Conservation (phyloP, 2,888 invertebrate species). For the Acleris laterana region DNA sequence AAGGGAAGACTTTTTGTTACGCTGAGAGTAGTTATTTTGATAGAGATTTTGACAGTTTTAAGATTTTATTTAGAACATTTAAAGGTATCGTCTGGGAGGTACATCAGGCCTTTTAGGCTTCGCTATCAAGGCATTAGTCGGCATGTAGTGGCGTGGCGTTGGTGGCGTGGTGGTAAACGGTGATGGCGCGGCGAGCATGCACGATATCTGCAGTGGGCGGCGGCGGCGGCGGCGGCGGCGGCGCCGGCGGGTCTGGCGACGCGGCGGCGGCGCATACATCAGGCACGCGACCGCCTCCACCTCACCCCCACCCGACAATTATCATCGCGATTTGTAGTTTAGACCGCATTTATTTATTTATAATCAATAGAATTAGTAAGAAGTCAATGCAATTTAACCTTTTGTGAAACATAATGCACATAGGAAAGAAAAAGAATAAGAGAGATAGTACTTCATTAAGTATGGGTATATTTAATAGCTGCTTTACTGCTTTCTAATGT, state of each 20-base stretch:
- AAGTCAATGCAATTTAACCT: too few species aligned
- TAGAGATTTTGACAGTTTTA: too few species aligned
- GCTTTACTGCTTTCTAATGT: too few species aligned
- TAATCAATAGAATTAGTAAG: background rate
- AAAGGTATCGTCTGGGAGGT: too few species aligned
- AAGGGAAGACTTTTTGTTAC: too few species aligned
- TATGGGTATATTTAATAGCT: too few species aligned
- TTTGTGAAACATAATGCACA: too few species aligned
- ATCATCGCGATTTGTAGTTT: constrained; percentile 71
- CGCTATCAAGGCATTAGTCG: constrained; percentile 7
- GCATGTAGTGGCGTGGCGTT: constrained; percentile 23
- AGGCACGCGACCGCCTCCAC: constrained; percentile 71
- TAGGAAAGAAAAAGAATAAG: too few species aligned
- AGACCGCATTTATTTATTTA: constrained; percentile 46
- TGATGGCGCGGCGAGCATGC: constrained; percentile 64
- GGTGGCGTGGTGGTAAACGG: constrained; percentile 57
- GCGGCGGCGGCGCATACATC: constrained; percentile 81
- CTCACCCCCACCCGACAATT: constrained; percentile 58
- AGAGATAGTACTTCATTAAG: too few species aligned
- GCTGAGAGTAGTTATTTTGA: too few species aligned
- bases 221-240: constrained; percentile 59
- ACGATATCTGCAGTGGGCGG: constrained; percentile 81
- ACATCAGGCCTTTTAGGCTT: background rate
- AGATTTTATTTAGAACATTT: too few species aligned
- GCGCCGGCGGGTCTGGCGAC: constrained; percentile 81